A percentile compares a stretch with the other conserved stretches of the same genome.
Evolutionary conservation across 1,140 invertebrate species (phyloP).

Genomic region (Stratiolaelaps scimitus): DNA sequence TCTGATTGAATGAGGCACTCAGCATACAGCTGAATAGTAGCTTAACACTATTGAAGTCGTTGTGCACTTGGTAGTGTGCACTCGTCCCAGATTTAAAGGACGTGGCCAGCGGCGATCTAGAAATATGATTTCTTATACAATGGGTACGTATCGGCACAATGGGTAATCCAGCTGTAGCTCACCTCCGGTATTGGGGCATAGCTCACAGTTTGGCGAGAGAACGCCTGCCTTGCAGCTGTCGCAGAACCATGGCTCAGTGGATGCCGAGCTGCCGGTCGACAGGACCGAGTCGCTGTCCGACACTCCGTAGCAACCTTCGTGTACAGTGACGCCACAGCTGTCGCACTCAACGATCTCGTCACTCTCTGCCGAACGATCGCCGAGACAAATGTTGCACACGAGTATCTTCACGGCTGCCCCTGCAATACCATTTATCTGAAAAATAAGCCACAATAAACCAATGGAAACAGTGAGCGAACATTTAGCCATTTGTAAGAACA

Average conservation of each 20-base stretch:
- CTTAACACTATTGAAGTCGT: no score
- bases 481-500: no score
- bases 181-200: constrained; percentile 62
- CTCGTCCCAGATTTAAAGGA: no score
- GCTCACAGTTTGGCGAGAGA: constrained; percentile 66
- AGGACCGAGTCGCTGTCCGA: constrained; percentile 78
- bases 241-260: constrained; percentile 95
- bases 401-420: constrained; percentile 43
- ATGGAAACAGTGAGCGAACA: no score
- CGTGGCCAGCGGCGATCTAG: no score
- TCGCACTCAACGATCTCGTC: constrained; percentile 97
- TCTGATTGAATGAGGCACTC: no score
- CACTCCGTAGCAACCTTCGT: constrained; percentile 93
- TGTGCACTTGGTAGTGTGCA: no score
- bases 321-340: constrained; percentile 83
- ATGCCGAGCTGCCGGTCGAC: constrained; percentile 74
- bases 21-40: no score
- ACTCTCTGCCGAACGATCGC: constrained; percentile 61
- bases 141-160: not conserved
- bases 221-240: constrained; percentile 89
- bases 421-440: no score
- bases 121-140: no score
- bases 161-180: not conserved
- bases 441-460: no score
- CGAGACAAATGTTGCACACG: constrained; percentile 84